Conservation (phyloP, 2,113 vertebrate species). For the Willisornis vidua region DNA sequence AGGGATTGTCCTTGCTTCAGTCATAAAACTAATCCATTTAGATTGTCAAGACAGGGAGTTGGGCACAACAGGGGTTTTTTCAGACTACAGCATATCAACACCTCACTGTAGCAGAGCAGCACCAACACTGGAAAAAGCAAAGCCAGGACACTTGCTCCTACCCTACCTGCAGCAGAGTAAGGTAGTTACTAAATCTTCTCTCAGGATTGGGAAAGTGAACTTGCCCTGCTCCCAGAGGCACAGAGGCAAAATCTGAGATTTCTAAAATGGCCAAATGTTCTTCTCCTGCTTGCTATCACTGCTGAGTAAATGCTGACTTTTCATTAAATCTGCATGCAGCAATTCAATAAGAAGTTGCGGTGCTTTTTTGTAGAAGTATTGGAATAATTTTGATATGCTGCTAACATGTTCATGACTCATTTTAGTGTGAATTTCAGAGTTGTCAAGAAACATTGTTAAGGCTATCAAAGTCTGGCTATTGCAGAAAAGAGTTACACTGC, state of each 20-base stretch:
- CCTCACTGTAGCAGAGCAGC: neutral
- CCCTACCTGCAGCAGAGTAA: neutral
- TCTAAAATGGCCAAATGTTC: neutral
- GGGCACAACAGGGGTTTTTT: neutral
- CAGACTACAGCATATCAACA: neutral
- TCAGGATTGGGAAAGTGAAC: neutral
- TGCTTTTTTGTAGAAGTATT: conserved; percentile 31
- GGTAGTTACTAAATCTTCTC: neutral
- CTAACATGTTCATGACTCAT: conserved; percentile 41
- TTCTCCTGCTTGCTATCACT: neutral
- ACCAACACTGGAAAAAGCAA: neutral
- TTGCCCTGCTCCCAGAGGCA: neutral
- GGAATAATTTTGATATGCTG: neutral
- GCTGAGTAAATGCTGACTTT: conserved; percentile 28
- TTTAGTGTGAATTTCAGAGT: conserved; percentile 8
- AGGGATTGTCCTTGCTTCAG: conserved; percentile 60
- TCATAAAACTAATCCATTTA: conserved; percentile 57
- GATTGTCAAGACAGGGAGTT: conserved; percentile 15
- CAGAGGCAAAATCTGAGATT: neutral
- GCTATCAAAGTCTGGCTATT: neutral
- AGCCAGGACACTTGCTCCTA: neutral
- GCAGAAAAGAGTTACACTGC: neutral
- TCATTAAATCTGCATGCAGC: conserved; percentile 56
- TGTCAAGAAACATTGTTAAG: conserved; percentile 25
- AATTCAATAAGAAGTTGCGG: conserved; percentile 57